Conservation (phyloP, 2,888 invertebrate genomes). For the Pemphredon lugubris region DNA sequence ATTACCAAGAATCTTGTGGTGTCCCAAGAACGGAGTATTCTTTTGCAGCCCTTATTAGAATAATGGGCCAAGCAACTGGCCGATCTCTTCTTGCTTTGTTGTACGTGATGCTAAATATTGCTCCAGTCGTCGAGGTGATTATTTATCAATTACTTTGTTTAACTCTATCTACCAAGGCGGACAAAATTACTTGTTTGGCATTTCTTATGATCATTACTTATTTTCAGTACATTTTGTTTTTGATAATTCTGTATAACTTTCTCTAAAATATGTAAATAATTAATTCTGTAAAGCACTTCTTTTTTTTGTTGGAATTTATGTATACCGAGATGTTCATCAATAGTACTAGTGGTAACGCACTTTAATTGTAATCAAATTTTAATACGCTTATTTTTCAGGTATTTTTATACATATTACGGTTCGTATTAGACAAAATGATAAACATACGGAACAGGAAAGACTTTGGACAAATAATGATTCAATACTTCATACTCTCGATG, state of each 20-base stretch:
- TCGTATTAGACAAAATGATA: slow-evolving; percentile 73
- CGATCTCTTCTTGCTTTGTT: slow-evolving; percentile 72
- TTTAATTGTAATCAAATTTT: not conserved
- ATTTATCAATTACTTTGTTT: slow-evolving; percentile 1
- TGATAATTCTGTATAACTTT: too few species aligned
- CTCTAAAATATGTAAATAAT: too few species aligned
- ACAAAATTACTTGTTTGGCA: too few species aligned
- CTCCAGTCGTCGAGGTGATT: slow-evolving; percentile 70
- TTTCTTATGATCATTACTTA: too few species aligned
- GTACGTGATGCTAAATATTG: slow-evolving; percentile 71
- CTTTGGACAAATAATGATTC: slow-evolving; percentile 66
- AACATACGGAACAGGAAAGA: slow-evolving; percentile 69
- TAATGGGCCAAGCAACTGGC: slow-evolving; percentile 73
- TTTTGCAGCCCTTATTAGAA: slow-evolving; percentile 69
- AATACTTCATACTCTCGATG: slow-evolving; percentile 68
- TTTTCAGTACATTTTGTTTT: too few species aligned
- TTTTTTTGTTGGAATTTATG: too few species aligned
- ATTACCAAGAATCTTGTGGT: slow-evolving; percentile 73
- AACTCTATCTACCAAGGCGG: not conserved
- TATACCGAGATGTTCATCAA: too few species aligned
- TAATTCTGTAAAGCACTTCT: too few species aligned
- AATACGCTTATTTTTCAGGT: slow-evolving; percentile 57
- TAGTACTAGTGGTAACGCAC: too few species aligned
- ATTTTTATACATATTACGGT: slow-evolving; percentile 72
- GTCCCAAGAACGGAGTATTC: slow-evolving; percentile 73